Base-by-base conservation (phyloP, 2,888 invertebrate genomes). In the Dromius quadrimaculatus region DNA sequence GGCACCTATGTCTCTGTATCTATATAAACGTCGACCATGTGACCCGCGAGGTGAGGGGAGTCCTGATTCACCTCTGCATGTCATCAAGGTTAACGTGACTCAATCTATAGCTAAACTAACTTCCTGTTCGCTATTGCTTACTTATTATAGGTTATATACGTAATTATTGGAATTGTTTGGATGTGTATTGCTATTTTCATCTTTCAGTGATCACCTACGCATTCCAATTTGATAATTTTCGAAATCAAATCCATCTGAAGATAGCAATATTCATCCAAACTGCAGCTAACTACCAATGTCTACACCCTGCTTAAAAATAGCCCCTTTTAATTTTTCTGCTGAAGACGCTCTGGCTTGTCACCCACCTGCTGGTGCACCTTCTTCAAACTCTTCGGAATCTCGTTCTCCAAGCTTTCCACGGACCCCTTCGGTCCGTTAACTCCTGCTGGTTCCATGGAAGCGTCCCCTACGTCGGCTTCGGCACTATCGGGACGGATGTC, bases 401-500 rank as follows among this genome's bases (percentile, higher is more conserved):
- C 81, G 69, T 81, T 81, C 71, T 79, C 74, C 17, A 71, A 28
- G 5, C 71, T 66, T n/a, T 74, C 74, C n/a, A 68, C 68, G 2
- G 59, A 59, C 1, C 45, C 43, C 5, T n/a, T 45, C 0, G 43
- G 15, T 20, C 13, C 36, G 19, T 36, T 8, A 13, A 32, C 38
- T n/a, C 1, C 38, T 22, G 34, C 13, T 13, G 50, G 23, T 5
- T 13, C n/a, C 28, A 15, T 6, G 1, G 36, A 36, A n/a, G 36
- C n/a, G 22, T 32, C 23, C 1, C 20, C 59, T 2, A 19, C 32
- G 28, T 8, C 22, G 9, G 9, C 32, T 32, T 47, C 41, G 17
- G n/a, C 6, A 5, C 13, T 34, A 23, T 57, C 77, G 0, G 85
- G 85, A 72, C 81, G 80, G 2, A 86, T 81, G 73, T 85, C 84